These are phyloP conservation scores for Ibidorhyncha struthersii DNA, from an alignment of 2,113 vertebrate genomes.

Conservation along the genomic window DNA sequence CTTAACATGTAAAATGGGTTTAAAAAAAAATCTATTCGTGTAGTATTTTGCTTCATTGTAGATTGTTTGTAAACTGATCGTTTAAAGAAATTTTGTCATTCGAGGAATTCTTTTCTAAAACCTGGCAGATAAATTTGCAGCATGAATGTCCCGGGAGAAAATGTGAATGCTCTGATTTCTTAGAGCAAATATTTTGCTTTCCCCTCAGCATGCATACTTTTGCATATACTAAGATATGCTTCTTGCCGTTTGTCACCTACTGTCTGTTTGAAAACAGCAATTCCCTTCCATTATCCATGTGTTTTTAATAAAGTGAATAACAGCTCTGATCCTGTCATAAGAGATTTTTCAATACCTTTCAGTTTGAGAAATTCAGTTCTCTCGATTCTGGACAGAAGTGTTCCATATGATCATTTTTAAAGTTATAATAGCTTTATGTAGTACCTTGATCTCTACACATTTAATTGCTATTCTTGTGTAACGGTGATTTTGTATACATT, in stretches of 20 bases:
- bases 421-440: constrained; percentile 67
- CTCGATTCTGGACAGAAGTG: constrained; percentile 51
- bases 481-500: constrained; percentile 77
- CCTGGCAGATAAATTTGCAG: constrained; percentile 55
- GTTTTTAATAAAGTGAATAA: constrained; percentile 71
- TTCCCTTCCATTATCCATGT: constrained; percentile 38
- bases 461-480: constrained; percentile 79
- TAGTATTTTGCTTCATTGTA: not conserved
- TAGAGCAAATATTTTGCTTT: constrained; percentile 56
- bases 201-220: constrained; percentile 77
- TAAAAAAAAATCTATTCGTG: not conserved
- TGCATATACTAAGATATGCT: constrained; percentile 76
- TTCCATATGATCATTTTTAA: constrained; percentile 56
- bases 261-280: constrained; percentile 68
- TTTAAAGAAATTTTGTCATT: constrained; percentile 40
- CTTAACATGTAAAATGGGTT: not conserved
- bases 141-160: constrained; percentile 42
- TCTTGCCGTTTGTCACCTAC: constrained; percentile 67
- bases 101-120: constrained; percentile 51
- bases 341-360: constrained; percentile 69
- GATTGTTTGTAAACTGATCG: constrained; percentile 33
- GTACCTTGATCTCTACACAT: constrained; percentile 68
- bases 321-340: constrained; percentile 76
- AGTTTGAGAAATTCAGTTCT: constrained; percentile 59
- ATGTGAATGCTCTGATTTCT: constrained; percentile 64